phyloP scores from a whole-genome alignment of 2,113 vertebrate species.

The Elaphurus davidianus region DNA sequence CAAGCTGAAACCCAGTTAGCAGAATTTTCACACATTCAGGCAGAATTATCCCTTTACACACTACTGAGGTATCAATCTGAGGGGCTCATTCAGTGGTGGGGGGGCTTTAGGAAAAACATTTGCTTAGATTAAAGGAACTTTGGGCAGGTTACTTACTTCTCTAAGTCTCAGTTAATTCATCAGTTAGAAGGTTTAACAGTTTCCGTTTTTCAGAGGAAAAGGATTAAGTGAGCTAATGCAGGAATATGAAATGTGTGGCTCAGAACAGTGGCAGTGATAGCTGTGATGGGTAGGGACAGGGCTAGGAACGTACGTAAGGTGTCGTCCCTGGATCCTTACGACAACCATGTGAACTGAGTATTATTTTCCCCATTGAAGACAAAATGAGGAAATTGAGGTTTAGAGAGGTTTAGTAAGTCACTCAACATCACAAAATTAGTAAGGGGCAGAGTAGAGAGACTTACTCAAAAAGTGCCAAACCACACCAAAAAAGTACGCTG shows the following conservation, averaged over 20 bases:
- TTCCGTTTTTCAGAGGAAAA: background rate
- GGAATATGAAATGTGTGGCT: background rate
- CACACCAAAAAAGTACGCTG: background rate
- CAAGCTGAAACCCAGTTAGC: background rate
- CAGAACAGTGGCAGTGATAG: background rate
- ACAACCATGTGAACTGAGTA: background rate
- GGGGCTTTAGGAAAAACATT: background rate
- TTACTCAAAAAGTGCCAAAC: background rate
- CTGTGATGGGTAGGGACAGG: background rate
- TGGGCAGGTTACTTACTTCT: background rate
- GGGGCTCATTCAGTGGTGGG: background rate
- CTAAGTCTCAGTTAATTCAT: background rate
- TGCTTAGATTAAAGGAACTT: background rate
- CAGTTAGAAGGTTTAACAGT: background rate
- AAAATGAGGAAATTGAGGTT: slow-evolving; percentile 56
- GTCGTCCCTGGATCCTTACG: background rate
- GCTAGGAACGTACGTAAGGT: background rate
- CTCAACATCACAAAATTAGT: slow-evolving; percentile 32
- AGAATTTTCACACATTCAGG: background rate
- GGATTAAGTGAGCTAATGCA: background rate
- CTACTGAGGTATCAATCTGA: background rate
- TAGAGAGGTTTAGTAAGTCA: slow-evolving; percentile 23
- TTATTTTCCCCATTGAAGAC: slow-evolving; percentile 6
- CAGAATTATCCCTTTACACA: background rate
- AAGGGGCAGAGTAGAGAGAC: background rate